A percentile compares a stretch with the other conserved stretches of the same genome.
These are phyloP conservation scores for Hippocampus mohnikei DNA, from an alignment of 2,113 vertebrate genomes.

Conservation along the genomic window DNA sequence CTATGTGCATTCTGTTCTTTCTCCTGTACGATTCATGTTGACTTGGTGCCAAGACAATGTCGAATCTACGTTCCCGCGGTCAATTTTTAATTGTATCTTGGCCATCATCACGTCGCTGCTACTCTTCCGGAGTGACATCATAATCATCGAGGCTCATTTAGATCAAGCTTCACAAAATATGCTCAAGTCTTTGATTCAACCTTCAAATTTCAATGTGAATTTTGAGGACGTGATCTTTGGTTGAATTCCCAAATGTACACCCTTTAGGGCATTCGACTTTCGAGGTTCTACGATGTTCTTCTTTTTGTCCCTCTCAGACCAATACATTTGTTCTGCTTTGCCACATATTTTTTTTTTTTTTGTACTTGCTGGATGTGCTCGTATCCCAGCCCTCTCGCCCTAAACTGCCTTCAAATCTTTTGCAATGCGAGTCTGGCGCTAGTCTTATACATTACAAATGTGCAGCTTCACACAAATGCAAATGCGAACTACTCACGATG, in stretches of 20 bases:
- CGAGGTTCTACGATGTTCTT: too few relatives aligned
- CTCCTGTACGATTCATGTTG: too few relatives aligned
- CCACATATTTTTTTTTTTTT: constrained; percentile 21
- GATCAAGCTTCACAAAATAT: too few relatives aligned
- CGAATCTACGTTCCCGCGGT: too few relatives aligned
- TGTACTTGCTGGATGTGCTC: constrained; percentile 29
- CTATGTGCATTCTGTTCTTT: not conserved
- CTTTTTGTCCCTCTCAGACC: not conserved
- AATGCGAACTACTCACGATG: constrained; percentile 14
- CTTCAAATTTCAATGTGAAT: too few relatives aligned
- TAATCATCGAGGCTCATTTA: too few relatives aligned
- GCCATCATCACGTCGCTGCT: not conserved
- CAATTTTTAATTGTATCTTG: not conserved
- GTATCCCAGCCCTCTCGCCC: constrained; percentile 34
- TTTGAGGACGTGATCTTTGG: too few relatives aligned
- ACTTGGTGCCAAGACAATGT: too few relatives aligned
- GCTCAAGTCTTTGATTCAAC: too few relatives aligned
- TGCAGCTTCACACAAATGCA: constrained; percentile 12
- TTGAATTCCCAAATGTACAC: too few relatives aligned
- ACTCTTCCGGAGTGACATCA: not conserved
- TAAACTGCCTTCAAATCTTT: constrained; percentile 40
- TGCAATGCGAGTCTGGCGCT: constrained; percentile 29
- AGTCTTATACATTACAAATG: constrained; percentile 26
- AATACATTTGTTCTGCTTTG: constrained; percentile 6
- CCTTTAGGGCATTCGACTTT: too few relatives aligned